A percentile compares a stretch with the other conserved stretches of the same genome.
These are phyloP conservation scores for Dione vanillae DNA, from an alignment of 2,888 invertebrate genomes.

Conservation along the genomic window DNA sequence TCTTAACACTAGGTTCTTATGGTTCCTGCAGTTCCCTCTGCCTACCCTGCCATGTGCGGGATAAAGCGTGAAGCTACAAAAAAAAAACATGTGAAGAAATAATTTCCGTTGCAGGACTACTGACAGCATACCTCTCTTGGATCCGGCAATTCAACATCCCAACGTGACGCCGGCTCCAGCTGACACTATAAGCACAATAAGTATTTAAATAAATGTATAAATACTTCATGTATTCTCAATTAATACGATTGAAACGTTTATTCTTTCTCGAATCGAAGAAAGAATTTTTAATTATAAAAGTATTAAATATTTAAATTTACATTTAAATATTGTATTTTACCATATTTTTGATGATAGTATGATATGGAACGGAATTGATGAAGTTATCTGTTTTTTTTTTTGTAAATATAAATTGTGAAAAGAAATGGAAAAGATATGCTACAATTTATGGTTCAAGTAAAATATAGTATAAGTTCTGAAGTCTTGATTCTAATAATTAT, in stretches of 20 bases:
- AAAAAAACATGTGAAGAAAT: background rate
- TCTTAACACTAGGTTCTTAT: background rate
- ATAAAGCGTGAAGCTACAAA: too few species aligned
- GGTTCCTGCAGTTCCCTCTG: too few species aligned
- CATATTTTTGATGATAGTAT: slow-evolving; percentile 7
- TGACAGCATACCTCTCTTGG: slow-evolving; percentile 78
- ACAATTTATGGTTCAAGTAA: background rate
- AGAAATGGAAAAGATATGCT: slow-evolving; percentile 1
- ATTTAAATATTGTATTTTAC: slow-evolving; percentile 26
- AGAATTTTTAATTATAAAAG: slow-evolving; percentile 7
- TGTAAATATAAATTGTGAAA: background rate
- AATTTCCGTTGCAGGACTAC: slow-evolving; percentile 63
- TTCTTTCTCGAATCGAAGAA: slow-evolving; percentile 11
- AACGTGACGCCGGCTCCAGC: slow-evolving; percentile 73
- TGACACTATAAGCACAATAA: slow-evolving; percentile 81
- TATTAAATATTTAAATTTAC: slow-evolving; percentile 20
- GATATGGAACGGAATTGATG: slow-evolving; percentile 23
- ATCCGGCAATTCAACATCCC: slow-evolving; percentile 74
- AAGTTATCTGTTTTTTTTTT: background rate
- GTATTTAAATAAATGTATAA: slow-evolving; percentile 64
- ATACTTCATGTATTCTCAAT: slow-evolving; percentile 1
- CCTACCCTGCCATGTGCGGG: too few species aligned
- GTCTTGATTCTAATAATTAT: background rate
- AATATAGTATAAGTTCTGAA: too few species aligned
- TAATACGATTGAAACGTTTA: background rate